Conservation (phyloP, 2,888 invertebrate species). For the Clanis bilineata region DNA sequence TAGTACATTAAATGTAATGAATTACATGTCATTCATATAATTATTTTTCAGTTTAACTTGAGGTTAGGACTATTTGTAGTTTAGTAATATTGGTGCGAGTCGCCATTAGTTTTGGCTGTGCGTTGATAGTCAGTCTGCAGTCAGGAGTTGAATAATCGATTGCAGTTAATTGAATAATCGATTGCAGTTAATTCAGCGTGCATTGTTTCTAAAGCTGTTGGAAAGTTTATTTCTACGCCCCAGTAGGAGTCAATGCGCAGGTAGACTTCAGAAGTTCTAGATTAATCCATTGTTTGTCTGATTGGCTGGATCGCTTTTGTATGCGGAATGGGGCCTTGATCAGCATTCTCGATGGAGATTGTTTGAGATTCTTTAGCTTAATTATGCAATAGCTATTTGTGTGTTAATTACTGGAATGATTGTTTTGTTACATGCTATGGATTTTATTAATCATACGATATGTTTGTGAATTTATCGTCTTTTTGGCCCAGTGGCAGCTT, state of each 20-base stretch:
- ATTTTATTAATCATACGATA: too few species aligned
- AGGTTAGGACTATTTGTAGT: too few species aligned
- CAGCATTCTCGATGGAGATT: background rate
- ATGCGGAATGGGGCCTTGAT: background rate
- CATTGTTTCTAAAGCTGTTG: background rate
- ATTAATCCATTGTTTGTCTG: conserved; percentile 18
- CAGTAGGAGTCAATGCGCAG: background rate
- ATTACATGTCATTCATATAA: too few species aligned
- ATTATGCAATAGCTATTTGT: background rate
- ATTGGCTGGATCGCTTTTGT: conserved; percentile 17
- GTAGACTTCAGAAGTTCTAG: conserved; percentile 13
- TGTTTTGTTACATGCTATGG: background rate
- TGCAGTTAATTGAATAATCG: background rate
- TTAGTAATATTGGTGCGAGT: too few species aligned
- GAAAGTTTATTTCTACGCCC: background rate
- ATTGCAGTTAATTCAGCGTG: background rate
- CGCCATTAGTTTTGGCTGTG: too few species aligned
- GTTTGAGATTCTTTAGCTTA: conserved; percentile 8
- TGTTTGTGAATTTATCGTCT: too few species aligned
- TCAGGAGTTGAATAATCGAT: background rate
- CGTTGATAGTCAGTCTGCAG: too few species aligned
- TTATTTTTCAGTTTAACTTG: too few species aligned
- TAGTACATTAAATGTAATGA: too few species aligned
- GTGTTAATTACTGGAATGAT: background rate
- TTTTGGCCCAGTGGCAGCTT: too few species aligned